Evolutionary conservation across 2,113 vertebrate species (phyloP), one percentile per base, ranked within the genome.

Genomic region (Varanus salvator): DNA sequence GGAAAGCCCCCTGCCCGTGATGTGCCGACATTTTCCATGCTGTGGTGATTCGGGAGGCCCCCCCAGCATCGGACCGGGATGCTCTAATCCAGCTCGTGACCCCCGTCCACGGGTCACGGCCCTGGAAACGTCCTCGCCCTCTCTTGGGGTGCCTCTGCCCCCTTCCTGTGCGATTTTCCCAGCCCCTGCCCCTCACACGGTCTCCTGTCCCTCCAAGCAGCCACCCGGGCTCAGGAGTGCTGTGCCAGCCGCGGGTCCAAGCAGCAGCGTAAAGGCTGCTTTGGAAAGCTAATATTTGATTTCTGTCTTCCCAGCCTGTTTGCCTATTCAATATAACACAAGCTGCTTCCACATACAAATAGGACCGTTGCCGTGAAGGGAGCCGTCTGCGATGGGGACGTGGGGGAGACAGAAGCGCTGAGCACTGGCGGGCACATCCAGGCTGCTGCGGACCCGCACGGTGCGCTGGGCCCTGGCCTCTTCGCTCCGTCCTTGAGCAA

Each of bases 301-400:
- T 34, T 91, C 66, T 0, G 1, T 74, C 89, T 38, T 69, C 64
- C 84, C 76, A 34, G 86, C 69, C 57, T 89, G 64, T 93, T 95
- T 91, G 91, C 90, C 85, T 91, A 80, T 87, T 94, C 94, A 92
- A 93, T 91, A 86, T 85, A 89, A 86, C 23, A 85, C 19, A 14
- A n/a, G 19, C 69, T 83, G 74, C 38, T 27, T 94, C 84, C 87
- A 68, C 92, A 82, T 91, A 89, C 80, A 89, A 80, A 95, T 8
- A 60, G 3, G 54, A 60, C 1, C 0, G 21, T 27, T 44, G 38
- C 38, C 38, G 38, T 44, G 38, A 44, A 44, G 38, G 38, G 38
- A 44, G 38, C 38, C 38, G 38, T 3, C 38, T 44, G 38, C 38
- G 38, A 44, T 44, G 2, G n/a, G n/a, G n/a, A 8, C 44, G 0